Evolutionary conservation across 2,113 vertebrate species (phyloP), one percentile per base, ranked within the genome.

Genomic region (Arenaria interpres): DNA sequence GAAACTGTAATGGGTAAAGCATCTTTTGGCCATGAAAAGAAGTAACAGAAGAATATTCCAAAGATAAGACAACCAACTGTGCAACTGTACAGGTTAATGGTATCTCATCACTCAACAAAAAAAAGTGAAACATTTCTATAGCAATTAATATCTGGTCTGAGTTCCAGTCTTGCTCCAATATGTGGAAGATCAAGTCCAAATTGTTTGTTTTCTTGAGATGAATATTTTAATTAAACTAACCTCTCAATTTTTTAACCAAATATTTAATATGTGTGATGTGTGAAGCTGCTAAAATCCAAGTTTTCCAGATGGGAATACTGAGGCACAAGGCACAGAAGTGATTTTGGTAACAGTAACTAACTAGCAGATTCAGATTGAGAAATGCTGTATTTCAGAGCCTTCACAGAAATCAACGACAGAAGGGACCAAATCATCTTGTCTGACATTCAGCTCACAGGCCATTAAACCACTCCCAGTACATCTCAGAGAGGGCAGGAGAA

Each of bases 271-370:
- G 10, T 5, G 21, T 21, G 22, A 39, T 41, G 15, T 72, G 28
- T 90, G 37, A 90, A 25, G 66, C 27, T 95, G 45, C 11, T 67
- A 64, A 78, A 68, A 91, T 2, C 27, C 37, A 77, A 9, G 30
- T 33, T 79, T 67, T 79, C 20, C 45, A 91, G 59, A 54, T 27
- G 48, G 22, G 51, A 85, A 53, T 69, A 82, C 9, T 35, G 51
- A 87, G 37, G 77, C 54, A 77, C 12, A 85, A 41, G n/a, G 64
- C 50, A 53, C 1, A 0, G 0, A 32, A 69, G 14, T 15, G 22
- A 51, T 37, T 67, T 87, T 48, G 45, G 18, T n/a, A 33, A n/a
- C 21, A 67, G 41, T 21, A 56, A 39, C 22, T 46, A 62, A 71
- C 28, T 60, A 69, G 35, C 27, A 57, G n/a, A 85, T 53, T 14